Evolutionary conservation across 2,888 invertebrate species (phyloP).

Genomic region (Nephrotoma guestfalica): DNA sequence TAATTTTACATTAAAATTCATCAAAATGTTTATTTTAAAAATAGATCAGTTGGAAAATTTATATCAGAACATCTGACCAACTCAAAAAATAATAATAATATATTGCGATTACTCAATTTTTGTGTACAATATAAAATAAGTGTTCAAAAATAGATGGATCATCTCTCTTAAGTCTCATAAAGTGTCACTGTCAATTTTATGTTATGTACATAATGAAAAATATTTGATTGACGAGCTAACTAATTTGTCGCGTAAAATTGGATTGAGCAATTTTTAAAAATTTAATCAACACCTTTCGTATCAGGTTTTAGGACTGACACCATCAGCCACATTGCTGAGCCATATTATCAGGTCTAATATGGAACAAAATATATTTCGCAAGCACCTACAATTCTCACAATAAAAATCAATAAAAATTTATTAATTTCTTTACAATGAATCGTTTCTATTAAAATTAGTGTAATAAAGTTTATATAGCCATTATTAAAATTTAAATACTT

Average conservation of each 20-base stretch:
- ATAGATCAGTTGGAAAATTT: neutral
- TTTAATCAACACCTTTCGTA: neutral
- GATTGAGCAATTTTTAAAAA: neutral
- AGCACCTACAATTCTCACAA: neutral
- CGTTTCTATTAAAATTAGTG: neutral
- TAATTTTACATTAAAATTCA: neutral
- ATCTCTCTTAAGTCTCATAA: neutral
- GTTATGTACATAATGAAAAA: neutral
- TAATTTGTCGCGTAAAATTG: neutral
- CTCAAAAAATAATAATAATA: neutral
- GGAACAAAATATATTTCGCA: neutral
- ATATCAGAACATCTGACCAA: neutral
- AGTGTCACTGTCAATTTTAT: neutral
- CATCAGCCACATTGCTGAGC: too few relatives aligned
- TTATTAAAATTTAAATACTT: neutral
- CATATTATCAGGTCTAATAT: neutral
- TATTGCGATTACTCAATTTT: neutral
- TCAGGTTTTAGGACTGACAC: too few relatives aligned
- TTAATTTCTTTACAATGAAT: neutral
- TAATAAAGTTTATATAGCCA: neutral
- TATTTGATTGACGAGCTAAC: neutral
- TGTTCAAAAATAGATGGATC: neutral
- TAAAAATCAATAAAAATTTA: neutral
- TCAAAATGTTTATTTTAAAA: neutral
- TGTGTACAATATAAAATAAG: neutral